Base-by-base conservation (phyloP, 2,888 invertebrate species). In the Dione vanillae region DNA sequence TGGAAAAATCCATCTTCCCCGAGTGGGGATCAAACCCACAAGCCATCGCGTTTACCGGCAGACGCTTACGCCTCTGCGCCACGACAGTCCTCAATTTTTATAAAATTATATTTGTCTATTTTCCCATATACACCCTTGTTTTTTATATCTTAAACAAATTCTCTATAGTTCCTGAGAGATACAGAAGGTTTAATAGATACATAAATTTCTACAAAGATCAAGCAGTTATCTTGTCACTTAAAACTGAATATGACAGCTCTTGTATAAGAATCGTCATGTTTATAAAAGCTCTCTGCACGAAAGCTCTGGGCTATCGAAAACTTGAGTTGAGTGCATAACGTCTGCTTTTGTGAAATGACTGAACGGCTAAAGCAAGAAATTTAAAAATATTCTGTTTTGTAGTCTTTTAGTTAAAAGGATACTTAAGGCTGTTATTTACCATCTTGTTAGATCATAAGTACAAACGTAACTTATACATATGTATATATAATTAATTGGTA, bases 231-330 rank as follows among this genome's bases (percentile, higher is more conserved):
- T 47, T n/a, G 37, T 37, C 62, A 64, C 62, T 64, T 47, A 14
- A 62, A 58, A 62, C 62, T 62, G 68, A 68, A 68, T 69, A 69
- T 62, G 52, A 62, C 62, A 69, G 68, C 68, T 54, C 68, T 69
- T 54, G 16, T 54, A 45, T 58, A 40, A 69, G 62, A 62, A 37
- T 52, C 68, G 68, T 56, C 37, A 40, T 58, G 47, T 54, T 41
- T 67, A 19, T 20, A 41, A 69, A 43, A 54, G 62, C 68, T 69
- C 62, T 62, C 62, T 40, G 20, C 52, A 45, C 27, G 40, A 51
- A 52, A 35, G 52, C 62, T 62, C 16, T 51, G 51, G 67, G 67
- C 59, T 61, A 61, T 67, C 61, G 59, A 67, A 61, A 56, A 54
- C 52, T 65, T 54, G 59, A 40, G 43, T 67, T 43, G 61, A 61